Conservation (phyloP, 2,797 vertebrate genomes). For the Danio albolineatus region DNA sequence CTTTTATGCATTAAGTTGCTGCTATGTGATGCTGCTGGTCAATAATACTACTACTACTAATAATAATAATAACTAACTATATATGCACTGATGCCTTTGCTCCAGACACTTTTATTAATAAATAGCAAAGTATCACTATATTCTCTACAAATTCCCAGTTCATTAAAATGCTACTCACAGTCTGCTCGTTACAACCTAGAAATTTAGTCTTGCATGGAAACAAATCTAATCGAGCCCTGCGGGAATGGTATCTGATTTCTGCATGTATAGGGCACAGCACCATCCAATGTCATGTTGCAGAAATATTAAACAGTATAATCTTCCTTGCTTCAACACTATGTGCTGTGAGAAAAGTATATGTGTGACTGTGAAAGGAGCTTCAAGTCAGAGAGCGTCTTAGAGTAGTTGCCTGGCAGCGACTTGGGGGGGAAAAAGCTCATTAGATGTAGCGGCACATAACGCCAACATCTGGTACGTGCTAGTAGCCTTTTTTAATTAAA, state of each 20-base stretch:
- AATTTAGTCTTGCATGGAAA: neutral
- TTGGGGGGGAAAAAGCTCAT: slow-evolving; percentile 37
- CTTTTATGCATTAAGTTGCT: too few relatives aligned
- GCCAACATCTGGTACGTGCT: slow-evolving; percentile 52
- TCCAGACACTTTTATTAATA: neutral
- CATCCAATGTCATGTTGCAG: neutral
- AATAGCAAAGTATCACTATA: neutral
- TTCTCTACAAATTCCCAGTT: neutral
- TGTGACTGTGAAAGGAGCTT: slow-evolving; percentile 20
- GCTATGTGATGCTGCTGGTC: too few relatives aligned
- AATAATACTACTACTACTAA: too few relatives aligned
- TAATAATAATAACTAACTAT: too few relatives aligned
- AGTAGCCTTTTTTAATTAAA: slow-evolving; percentile 53
- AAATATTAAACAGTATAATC: slow-evolving; percentile 5
- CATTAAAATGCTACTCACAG: neutral
- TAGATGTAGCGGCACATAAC: slow-evolving; percentile 38
- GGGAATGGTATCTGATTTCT: neutral
- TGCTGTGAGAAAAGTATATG: neutral
- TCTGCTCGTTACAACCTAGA: too few relatives aligned
- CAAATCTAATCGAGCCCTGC: neutral
- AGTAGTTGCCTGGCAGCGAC: slow-evolving; percentile 33
- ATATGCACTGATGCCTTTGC: too few relatives aligned
- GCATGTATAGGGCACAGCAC: neutral
- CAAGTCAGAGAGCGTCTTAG: slow-evolving; percentile 18
- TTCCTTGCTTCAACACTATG: neutral